phyloP scores from a whole-genome alignment of 1,140 invertebrate species.

The Ips typographus region DNA sequence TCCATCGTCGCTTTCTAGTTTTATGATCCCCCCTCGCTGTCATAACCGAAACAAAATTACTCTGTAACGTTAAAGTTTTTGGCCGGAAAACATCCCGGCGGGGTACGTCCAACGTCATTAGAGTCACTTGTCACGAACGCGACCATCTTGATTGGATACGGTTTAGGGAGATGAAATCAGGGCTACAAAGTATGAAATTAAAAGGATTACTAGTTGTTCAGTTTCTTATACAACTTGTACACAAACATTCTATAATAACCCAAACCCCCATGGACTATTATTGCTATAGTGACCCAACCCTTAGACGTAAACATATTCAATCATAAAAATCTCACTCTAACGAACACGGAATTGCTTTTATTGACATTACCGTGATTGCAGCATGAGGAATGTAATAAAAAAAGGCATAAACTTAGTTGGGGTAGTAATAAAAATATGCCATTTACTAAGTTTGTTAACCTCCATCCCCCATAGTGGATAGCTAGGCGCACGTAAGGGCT shows the following conservation, averaged over 20 bases:
- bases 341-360: conserved; percentile 6
- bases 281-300: too few species aligned
- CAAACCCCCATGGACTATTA: too few species aligned
- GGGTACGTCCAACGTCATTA: conserved; percentile 32
- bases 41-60: conserved; percentile 26
- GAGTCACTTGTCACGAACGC: conserved; percentile 38
- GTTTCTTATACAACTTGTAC: too few species aligned
- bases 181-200: neutral
- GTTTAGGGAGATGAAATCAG: neutral
- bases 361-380: conserved; percentile 17
- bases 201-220: too few species aligned
- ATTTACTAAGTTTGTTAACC: conserved; percentile 27
- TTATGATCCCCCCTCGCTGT: conserved; percentile 9
- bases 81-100: conserved; percentile 19
- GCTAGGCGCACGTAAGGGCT: conserved; percentile 13
- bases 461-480: conserved; percentile 19
- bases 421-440: conserved; percentile 19
- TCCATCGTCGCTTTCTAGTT: conserved; percentile 3
- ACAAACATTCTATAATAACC: too few species aligned
- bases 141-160: conserved; percentile 32
- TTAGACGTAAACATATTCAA: too few species aligned
- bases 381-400: conserved; percentile 11
- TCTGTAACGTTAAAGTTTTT: conserved; percentile 20
- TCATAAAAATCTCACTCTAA: neutral
- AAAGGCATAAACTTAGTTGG: conserved; percentile 7